Base-by-base conservation (phyloP, 2,113 vertebrate genomes). In the Carassius auratus region DNA sequence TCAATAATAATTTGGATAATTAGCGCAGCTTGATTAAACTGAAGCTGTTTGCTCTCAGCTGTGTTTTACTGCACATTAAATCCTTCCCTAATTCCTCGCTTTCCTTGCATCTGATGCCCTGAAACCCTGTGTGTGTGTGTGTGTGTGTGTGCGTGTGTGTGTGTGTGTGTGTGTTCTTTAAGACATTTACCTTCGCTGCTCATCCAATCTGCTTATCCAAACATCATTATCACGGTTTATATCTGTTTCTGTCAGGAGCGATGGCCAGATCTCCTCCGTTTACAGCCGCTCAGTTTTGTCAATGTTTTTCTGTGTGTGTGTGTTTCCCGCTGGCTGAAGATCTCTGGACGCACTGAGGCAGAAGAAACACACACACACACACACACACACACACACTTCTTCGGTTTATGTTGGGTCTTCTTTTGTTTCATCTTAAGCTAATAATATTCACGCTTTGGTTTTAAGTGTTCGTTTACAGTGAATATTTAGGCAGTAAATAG, bases 61-160 rank as follows among this genome's bases (percentile, higher is more conserved):
- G 85, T 89, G 89, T 80, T 84, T 91, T 64, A 76, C 86, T 84
- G 68, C 80, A 77, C 81, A 85, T 30, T 75, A 71, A 52, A 36
- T 84, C 57, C 79, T 81, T 83, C 33, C 33, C 3, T 85, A 59
- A 87, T 89, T 38, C 48, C 64, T 66, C 50, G 85, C 7, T 62
- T 76, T 80, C 86, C 48, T 57, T 78, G 78, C 90, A 90, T 89
- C 87, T 90, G 89, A 91, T 87, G 88, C 84, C 73, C 59, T n/a
- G 15, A 61, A 74, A 88, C 87, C 83, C 84, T 6, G 0, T 8
- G 38, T 5, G 36, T 38, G 36, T 38, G 36, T 38, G 36, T 38
- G 36, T 64, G 15, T 19, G 12, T 75, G 73, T 85, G 64, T 75
- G 64, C 64, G 68, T 66, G 66, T 36, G 45, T 45, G 57, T 66